Evolutionary conservation across 2,113 vertebrate species (phyloP).

Genomic region (Cephalopholis sonnerati): DNA sequence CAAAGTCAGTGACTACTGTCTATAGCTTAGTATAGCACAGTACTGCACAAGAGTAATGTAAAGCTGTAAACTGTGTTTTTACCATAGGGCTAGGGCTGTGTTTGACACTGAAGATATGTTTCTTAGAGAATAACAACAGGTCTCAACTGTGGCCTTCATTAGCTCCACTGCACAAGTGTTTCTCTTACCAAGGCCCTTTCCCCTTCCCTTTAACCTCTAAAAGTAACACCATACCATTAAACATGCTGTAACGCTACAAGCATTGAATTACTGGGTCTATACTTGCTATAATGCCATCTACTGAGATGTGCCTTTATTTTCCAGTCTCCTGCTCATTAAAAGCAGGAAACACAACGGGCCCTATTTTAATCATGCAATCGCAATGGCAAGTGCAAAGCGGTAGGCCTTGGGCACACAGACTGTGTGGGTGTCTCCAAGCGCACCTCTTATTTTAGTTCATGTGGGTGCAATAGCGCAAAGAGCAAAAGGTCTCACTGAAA

Average conservation of each 20-base stretch:
- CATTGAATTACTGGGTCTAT: background rate
- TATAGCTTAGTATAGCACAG: no score
- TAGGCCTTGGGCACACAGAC: background rate
- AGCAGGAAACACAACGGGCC: background rate
- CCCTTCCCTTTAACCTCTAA: background rate
- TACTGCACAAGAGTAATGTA: background rate
- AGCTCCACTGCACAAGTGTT: background rate
- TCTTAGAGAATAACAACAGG: background rate
- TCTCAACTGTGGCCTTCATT: constrained; percentile 4
- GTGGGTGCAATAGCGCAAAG: background rate
- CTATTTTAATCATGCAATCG: background rate
- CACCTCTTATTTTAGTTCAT: background rate
- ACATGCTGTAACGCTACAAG: background rate
- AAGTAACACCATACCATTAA: background rate
- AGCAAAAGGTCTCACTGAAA: background rate
- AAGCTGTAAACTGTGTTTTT: background rate
- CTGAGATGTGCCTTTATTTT: background rate
- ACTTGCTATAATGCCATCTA: background rate
- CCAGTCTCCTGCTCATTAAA: constrained; percentile 11
- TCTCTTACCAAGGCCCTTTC: background rate
- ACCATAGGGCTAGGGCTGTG: background rate
- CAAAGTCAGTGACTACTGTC: background rate
- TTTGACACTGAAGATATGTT: background rate
- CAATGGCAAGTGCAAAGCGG: background rate
- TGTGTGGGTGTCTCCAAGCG: background rate